Conservation (phyloP, 37 sponge, comb jelly and placozoan species). For the Aphrocallistes beatrix region DNA sequence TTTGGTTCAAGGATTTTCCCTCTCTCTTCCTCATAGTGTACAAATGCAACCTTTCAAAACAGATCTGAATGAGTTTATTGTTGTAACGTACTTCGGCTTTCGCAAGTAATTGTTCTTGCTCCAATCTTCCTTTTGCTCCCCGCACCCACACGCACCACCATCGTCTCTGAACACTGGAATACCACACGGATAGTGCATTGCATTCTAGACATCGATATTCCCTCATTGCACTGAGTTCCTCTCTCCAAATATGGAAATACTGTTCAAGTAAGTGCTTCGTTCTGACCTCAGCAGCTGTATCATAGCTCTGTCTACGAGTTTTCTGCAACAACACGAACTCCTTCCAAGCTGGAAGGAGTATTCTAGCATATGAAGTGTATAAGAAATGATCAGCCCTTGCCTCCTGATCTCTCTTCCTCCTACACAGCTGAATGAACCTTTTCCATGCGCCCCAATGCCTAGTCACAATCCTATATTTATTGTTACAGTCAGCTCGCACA, state of each 20-base stretch:
- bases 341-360: neutral
- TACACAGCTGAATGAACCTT: neutral
- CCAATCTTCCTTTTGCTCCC: neutral
- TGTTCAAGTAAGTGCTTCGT: neutral
- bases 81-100: neutral
- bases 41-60: neutral
- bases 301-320: neutral
- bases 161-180: neutral
- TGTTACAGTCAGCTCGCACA: slow-evolving; percentile 9
- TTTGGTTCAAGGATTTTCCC: neutral
- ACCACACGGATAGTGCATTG: neutral
- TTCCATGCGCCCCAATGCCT: neutral
- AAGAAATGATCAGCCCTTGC: neutral
- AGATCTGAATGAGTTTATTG: neutral
- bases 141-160: neutral
- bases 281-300: neutral
- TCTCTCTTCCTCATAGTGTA: neutral
- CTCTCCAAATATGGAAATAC: neutral
- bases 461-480: neutral
- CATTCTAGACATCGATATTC: neutral
- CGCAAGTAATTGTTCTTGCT: neutral
- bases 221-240: neutral
- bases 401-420: neutral
- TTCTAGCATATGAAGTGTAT: neutral
- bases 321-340: neutral